A percentile compares a stretch with the other conserved stretches of the same genome.
Conservation (phyloP, 2,797 vertebrate genomes). For the Dicrostonyx torquatus region DNA sequence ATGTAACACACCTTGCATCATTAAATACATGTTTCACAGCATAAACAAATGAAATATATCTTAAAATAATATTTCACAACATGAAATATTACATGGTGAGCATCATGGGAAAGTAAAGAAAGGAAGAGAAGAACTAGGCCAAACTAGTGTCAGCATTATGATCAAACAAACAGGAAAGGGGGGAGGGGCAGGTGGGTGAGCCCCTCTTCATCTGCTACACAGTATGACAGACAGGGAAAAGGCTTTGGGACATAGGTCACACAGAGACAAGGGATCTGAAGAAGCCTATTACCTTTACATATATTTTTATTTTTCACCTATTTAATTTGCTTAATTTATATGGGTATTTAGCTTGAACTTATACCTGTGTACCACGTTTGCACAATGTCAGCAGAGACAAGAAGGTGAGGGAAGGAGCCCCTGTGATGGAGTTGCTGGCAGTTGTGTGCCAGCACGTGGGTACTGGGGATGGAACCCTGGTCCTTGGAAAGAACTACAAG, state of each 20-base stretch:
- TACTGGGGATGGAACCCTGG: not conserved
- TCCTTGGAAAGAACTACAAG: not conserved
- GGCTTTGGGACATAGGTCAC: not conserved
- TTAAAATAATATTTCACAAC: not conserved
- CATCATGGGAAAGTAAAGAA: not conserved
- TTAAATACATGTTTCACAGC: not conserved
- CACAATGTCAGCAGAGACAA: not conserved
- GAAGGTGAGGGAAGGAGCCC: too few species aligned
- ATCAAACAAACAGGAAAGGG: not conserved
- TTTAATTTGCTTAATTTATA: not conserved
- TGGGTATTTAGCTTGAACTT: not conserved
- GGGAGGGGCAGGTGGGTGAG: not conserved
- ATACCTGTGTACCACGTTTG: not conserved
- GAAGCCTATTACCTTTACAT: not conserved
- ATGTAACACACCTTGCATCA: not conserved
- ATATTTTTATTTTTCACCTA: not conserved
- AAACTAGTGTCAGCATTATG: not conserved
- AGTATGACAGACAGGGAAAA: not conserved
- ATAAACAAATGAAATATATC: not conserved
- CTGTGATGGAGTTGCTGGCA: not conserved
- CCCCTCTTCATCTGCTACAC: not conserved
- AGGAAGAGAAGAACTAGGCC: not conserved
- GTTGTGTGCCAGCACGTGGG: fast-evolving
- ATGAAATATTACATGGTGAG: too few species aligned
- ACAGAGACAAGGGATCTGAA: not conserved